Conservation (phyloP, 2,113 vertebrate species). For the Eretmochelys imbricata region DNA sequence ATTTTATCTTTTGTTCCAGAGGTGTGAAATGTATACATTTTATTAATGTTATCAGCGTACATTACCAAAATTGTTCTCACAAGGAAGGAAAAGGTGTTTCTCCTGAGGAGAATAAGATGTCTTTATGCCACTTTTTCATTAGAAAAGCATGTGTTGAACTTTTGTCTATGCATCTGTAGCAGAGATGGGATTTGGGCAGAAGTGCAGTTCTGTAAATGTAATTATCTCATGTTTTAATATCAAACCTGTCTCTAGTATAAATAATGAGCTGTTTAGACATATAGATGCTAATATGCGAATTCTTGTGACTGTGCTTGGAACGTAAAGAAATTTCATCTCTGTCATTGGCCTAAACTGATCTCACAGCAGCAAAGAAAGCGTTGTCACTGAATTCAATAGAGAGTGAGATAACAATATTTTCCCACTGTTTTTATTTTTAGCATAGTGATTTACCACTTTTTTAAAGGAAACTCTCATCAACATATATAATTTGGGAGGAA, state of each 20-base stretch:
- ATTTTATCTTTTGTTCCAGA: slow-evolving; percentile 12
- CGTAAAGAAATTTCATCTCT: rapidly evolving
- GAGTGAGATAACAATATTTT: not conserved
- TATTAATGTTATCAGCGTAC: not conserved
- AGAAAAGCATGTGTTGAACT: not conserved
- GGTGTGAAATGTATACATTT: slow-evolving; percentile 15
- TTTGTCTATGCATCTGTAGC: not conserved
- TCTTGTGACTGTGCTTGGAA: not conserved
- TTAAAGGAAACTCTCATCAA: slow-evolving; percentile 33
- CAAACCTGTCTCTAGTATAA: not conserved
- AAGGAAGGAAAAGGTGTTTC: not conserved
- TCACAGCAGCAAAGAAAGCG: not conserved
- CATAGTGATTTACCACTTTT: slow-evolving; percentile 1
- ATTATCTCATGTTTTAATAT: not conserved
- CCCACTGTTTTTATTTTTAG: not conserved
- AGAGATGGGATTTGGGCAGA: not conserved
- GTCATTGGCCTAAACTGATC: not conserved
- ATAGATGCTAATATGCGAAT: not conserved
- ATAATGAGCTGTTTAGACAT: not conserved
- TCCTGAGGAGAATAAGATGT: not conserved
- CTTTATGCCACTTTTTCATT: not conserved
- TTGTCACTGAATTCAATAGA: not conserved
- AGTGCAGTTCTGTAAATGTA: not conserved
- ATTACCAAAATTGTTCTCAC: not conserved
- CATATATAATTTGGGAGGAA: not conserved